Evolutionary conservation across 1,140 invertebrate genomes (phyloP), one percentile per base, ranked within the genome.

Genomic region (Ephestia elutella): DNA sequence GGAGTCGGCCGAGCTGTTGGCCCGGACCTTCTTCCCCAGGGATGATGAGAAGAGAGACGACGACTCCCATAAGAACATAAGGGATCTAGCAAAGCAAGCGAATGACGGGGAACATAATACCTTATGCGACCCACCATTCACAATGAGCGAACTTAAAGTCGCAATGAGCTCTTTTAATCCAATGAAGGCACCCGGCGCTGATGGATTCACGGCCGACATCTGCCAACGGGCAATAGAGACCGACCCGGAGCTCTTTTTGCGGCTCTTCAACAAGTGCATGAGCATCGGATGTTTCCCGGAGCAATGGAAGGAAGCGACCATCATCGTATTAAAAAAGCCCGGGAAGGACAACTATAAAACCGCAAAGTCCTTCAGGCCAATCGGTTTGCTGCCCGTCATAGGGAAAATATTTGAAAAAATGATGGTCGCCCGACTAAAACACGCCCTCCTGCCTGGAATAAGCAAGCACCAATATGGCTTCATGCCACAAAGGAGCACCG

Each of bases 281-380:
- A 25, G 8, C 10, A 13, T 35, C 3, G 2, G 11, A 9, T 35
- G 50, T 28, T 65, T 60, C 50, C 63, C 63, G 0, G 10, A 17
- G 1, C 0, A 0, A 3, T 65, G 63, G 58, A 65, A 65, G 30
- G 38, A 44, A 15, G 63, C 63, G 1, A 44, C 50, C 1, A 56
- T 65, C 0, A 18, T 65, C 2, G 44, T 56, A 1, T 44, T 65
- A 13, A 49, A 25, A 9, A 65, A 65, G 30, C 58, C 63, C 0
- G 58, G 51, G 0, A 65, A 65, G 44, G 50, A 57, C 0, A 15
- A 57, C 19, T 65, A 65, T 21, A 57, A 11, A 7, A 8, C 20
- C n/a, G 58, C 63, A 0, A 60, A 65, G 38, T 49, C 63, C 0
- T 60, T 60, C n/a, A 49, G 63, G 18, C 59, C 63, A 4, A 60